A percentile compares a stretch with the other conserved stretches of the same genome.
Evolutionary conservation across 2,113 vertebrate genomes (phyloP).

Genomic region (Madoqua kirkii): DNA sequence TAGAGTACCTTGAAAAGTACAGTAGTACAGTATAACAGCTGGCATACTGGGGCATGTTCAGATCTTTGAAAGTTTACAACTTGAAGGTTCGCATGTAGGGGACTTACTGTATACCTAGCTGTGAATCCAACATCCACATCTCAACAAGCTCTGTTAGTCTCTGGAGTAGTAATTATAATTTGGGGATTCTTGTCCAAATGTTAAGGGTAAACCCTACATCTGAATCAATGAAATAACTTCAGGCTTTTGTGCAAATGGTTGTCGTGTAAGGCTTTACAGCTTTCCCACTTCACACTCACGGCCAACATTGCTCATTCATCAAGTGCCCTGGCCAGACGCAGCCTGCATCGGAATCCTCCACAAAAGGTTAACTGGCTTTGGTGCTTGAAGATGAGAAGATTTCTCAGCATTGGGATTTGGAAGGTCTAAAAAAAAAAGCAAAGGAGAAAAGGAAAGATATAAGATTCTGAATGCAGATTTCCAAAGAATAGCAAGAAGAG

Average conservation of each 20-base stretch:
- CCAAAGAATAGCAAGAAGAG: too few relatives aligned
- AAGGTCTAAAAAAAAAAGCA: constrained; percentile 1
- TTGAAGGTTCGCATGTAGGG: not conserved
- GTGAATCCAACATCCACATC: not conserved
- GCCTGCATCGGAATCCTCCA: not conserved
- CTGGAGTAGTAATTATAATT: not conserved
- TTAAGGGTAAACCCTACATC: not conserved
- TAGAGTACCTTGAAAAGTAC: not conserved
- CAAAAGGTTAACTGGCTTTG: not conserved
- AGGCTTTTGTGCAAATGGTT: not conserved
- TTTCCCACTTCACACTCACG: not conserved
- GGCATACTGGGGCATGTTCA: not conserved
- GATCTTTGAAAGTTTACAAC: not conserved
- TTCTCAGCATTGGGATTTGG: not conserved
- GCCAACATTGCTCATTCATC: not conserved
- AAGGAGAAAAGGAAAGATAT: too few relatives aligned
- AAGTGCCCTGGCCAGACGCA: not conserved
- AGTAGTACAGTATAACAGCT: not conserved
- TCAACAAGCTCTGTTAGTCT: not conserved
- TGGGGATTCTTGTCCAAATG: not conserved
- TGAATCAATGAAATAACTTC: not conserved
- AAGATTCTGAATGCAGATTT: too few relatives aligned
- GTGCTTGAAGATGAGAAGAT: not conserved
- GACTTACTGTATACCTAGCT: not conserved
- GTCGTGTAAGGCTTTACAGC: not conserved